Conservation (phyloP, 1,140 invertebrate species). For the Ips nitidus region DNA sequence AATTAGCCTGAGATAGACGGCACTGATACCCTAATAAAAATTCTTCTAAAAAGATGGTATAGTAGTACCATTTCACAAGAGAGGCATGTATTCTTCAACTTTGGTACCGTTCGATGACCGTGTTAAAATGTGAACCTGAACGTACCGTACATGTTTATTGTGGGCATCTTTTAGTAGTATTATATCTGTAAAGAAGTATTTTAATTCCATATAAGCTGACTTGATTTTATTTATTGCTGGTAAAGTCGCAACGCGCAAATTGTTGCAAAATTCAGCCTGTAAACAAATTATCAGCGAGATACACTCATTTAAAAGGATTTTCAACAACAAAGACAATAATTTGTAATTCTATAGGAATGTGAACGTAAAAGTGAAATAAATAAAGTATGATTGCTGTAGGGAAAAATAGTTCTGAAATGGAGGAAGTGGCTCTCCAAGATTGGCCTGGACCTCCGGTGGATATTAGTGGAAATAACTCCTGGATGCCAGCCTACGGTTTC, state of each 20-base stretch:
- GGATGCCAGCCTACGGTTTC: conserved; percentile 68
- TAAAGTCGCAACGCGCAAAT: no score
- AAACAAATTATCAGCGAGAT: no score
- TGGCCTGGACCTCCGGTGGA: conserved; percentile 61
- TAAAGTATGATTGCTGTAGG: not conserved
- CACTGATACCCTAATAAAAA: not conserved
- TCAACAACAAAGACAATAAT: no score
- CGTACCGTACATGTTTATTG: conserved; percentile 14
- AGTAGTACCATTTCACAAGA: not conserved
- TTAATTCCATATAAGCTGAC: not conserved
- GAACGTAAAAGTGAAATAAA: no score
- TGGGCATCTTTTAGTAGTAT: no score
- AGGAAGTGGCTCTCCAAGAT: conserved; percentile 64
- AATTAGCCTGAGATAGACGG: no score
- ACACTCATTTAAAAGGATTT: no score
- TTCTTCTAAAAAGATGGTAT: conserved; percentile 2
- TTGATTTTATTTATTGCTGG: no score
- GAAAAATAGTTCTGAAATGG: conserved; percentile 49
- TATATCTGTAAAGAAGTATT: not conserved
- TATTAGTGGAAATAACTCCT: conserved; percentile 59
- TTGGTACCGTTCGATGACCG: conserved; percentile 28
- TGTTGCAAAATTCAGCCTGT: no score
- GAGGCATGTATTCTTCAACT: conserved; percentile 5
- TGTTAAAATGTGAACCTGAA: conserved; percentile 21
- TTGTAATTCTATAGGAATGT: no score